phyloP scores from a whole-genome alignment of 92 coral and sea anemone species.

The Siderastrea siderea region DNA sequence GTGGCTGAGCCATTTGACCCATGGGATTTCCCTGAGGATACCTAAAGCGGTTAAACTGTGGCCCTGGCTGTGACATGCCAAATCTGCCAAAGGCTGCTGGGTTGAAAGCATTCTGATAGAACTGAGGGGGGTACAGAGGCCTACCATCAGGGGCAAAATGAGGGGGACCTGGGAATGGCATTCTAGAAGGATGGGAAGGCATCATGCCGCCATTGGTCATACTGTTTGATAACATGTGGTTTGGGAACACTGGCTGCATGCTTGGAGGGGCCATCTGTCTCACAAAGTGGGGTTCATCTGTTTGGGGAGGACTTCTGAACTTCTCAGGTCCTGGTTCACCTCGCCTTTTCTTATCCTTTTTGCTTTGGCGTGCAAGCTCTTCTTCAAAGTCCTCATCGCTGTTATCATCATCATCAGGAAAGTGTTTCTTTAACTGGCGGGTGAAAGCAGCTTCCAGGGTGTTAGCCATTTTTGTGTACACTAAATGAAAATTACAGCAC shows the following conservation, averaged over 20 bases:
- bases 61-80: slow-evolving; percentile 74
- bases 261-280: slow-evolving; percentile 27
- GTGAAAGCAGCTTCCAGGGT: slow-evolving; percentile 93
- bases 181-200: slow-evolving; percentile 72
- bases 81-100: slow-evolving; percentile 79
- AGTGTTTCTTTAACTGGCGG: slow-evolving; percentile 96
- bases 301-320: neutral
- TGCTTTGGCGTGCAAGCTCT: slow-evolving; percentile 87
- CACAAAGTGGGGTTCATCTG: slow-evolving; percentile 17
- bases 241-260: slow-evolving; percentile 64
- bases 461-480: slow-evolving; percentile 98
- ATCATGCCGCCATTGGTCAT: slow-evolving; percentile 83
- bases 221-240: slow-evolving; percentile 66
- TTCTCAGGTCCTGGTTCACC: slow-evolving; percentile 9
- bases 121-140: slow-evolving; percentile 90
- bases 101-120: slow-evolving; percentile 86
- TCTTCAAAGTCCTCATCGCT: slow-evolving; percentile 99
- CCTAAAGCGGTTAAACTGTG: slow-evolving; percentile 74
- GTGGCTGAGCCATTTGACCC: slow-evolving; percentile 59
- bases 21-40: slow-evolving; percentile 73
- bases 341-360: slow-evolving; percentile 70
- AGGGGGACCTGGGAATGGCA: slow-evolving; percentile 75
- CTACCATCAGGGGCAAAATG: slow-evolving; percentile 90
- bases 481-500: slow-evolving; percentile 33
- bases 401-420: slow-evolving; percentile 97